Base-by-base conservation (phyloP, 2,888 invertebrate species). In the Campaea margaritaria region DNA sequence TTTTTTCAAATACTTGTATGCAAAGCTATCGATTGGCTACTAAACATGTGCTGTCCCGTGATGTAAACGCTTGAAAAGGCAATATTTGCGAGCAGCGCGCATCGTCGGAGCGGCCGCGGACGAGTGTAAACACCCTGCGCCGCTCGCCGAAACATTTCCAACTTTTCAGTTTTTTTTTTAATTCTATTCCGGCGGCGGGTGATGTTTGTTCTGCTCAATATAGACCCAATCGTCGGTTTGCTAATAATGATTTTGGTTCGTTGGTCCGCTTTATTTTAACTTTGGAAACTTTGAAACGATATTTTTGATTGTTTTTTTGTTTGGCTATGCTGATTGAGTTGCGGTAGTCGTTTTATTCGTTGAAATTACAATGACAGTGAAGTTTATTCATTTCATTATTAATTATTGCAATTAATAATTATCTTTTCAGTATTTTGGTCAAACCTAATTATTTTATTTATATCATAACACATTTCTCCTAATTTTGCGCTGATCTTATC, bases 101-200 rank as follows among this genome's bases (percentile, higher is more conserved):
- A 79, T 70, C 76, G 70, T 13, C 80, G 86, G 87, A 84, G 81
- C 76, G 75, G 72, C 76, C 74, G 73, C 78, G 79, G 74, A 70
- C 74, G 61, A 70, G 75, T 79, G 82, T 82, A 86, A 86, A 87
- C 86, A 87, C 75, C 72, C 73, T 68, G 65, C 38, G 31, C 45
- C 68, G 69, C 70, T 59, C 72, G 71, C 73, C 73, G 69, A 84
- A 83, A 85, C 81, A 81, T 84, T 82, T 78, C 66, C 73, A 73
- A 75, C 69, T 78, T 78, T 78, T 21, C 49, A 45, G 44, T 54
- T 49, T 78, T n/a, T n/a, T 73, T 74, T 75, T 55, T 58, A 58
- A 66, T 76, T 75, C 71, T 70, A 68, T 74, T 73, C 72, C 67
- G 67, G 73, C 69, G 57, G 56, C 52, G 58, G 63, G 62, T 61